Conservation (phyloP, 1,140 invertebrate genomes). For the Tetramorium parvispinum region DNA sequence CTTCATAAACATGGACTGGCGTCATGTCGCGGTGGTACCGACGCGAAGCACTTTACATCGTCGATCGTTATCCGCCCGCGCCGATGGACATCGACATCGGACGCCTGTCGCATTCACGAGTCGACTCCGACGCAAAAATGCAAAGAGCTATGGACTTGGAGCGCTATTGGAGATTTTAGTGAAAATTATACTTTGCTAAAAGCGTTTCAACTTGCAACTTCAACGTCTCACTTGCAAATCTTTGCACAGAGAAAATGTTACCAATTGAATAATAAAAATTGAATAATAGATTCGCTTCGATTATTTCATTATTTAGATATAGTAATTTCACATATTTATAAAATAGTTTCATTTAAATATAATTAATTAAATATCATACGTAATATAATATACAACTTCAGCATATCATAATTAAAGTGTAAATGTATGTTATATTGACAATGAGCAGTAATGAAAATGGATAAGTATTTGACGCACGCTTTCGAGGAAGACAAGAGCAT, state of each 20-base stretch:
- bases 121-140: not conserved
- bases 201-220: not conserved
- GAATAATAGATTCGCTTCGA: not conserved
- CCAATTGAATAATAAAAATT: too few relatives aligned
- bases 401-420: not conserved
- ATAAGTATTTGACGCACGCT: not conserved
- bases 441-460: not conserved
- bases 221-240: not conserved
- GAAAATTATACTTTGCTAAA: not conserved
- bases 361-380: not conserved
- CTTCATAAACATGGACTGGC: constrained; percentile 57
- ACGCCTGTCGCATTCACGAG: constrained; percentile 18
- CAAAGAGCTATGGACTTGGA: not conserved
- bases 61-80: constrained; percentile 47
- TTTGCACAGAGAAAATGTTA: not conserved
- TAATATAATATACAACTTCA: not conserved
- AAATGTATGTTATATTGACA: not conserved
- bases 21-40: constrained; percentile 48
- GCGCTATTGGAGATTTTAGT: not conserved
- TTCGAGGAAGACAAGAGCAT: not conserved
- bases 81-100: constrained; percentile 53
- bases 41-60: constrained; percentile 44
- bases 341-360: not conserved
- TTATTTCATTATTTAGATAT: not conserved
- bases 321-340: not conserved